phyloP scores from a whole-genome alignment of 2,888 invertebrate species.

The Melanostoma mellinum region DNA sequence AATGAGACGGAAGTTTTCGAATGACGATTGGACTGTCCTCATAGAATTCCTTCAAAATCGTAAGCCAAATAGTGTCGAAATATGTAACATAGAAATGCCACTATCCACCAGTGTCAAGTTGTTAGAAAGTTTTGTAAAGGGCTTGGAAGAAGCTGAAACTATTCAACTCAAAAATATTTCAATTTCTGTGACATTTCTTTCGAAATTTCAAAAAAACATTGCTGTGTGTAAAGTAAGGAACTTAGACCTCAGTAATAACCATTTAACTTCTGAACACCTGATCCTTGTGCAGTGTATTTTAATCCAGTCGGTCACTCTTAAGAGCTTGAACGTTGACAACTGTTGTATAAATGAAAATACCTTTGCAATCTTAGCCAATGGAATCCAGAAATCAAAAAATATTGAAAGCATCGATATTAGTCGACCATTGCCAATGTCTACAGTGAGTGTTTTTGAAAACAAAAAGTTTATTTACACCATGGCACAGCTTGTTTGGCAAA shows the following conservation, averaged over 20 bases:
- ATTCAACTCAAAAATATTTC: slow-evolving; percentile 76
- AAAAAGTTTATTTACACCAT: slow-evolving; percentile 76
- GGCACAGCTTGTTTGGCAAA: slow-evolving; percentile 78
- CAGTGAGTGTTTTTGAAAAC: slow-evolving; percentile 76
- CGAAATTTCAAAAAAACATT: slow-evolving; percentile 74
- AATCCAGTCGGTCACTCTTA: slow-evolving; percentile 73
- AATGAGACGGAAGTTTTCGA: slow-evolving; percentile 75
- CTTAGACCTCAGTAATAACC: slow-evolving; percentile 76
- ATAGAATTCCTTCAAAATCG: slow-evolving; percentile 76
- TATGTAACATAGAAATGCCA: slow-evolving; percentile 34
- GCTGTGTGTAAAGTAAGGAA: slow-evolving; percentile 70
- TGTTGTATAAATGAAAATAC: slow-evolving; percentile 78
- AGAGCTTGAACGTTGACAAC: slow-evolving; percentile 74
- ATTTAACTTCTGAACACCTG: slow-evolving; percentile 70
- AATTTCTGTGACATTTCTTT: slow-evolving; percentile 76
- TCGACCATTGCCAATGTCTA: slow-evolving; percentile 74
- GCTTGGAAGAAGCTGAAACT: slow-evolving; percentile 65
- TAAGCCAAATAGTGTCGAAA: slow-evolving; percentile 28
- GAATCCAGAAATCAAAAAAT: slow-evolving; percentile 77
- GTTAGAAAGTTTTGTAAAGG: slow-evolving; percentile 55
- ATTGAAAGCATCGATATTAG: slow-evolving; percentile 76
- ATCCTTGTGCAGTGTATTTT: slow-evolving; percentile 75
- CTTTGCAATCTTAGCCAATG: slow-evolving; percentile 79
- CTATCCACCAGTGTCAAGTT: background rate
- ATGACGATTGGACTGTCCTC: slow-evolving; percentile 76